These are phyloP conservation scores for Microcebus ravelobensis DNA, from an alignment of 2,113 vertebrate genomes.

Conservation along the genomic window DNA sequence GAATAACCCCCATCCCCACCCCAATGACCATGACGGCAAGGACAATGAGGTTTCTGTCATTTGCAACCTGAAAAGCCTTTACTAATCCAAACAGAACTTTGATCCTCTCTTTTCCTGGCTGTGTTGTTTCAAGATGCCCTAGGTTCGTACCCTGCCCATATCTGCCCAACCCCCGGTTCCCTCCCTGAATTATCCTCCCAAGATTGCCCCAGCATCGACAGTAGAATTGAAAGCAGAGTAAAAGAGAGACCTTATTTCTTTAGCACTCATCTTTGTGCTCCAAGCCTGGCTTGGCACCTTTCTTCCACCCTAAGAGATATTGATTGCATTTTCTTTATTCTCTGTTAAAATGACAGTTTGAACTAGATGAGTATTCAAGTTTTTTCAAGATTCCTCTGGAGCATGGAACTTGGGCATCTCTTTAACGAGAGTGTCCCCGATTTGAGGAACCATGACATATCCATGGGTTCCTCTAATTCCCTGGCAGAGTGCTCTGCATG, in stretches of 20 bases:
- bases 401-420: not conserved
- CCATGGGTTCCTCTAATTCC: conserved; percentile 1
- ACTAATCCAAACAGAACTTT: not conserved
- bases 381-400: conserved; percentile 15
- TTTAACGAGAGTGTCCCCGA: not conserved
- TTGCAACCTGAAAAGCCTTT: not conserved
- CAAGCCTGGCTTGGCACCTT: not conserved
- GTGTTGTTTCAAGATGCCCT: not conserved
- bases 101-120: not conserved
- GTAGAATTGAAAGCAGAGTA: not conserved
- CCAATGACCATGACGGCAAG: not conserved
- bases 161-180: not conserved
- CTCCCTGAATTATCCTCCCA: not conserved
- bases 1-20: not conserved
- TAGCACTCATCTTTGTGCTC: not conserved
- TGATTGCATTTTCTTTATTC: not conserved
- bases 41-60: not conserved
- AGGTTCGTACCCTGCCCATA: too few relatives aligned
- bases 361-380: not conserved
- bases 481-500: not conserved
- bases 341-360: conserved; percentile 26
- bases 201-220: not conserved
- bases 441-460: not conserved
- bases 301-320: not conserved
- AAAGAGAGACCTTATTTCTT: not conserved